Evolutionary conservation across 2,797 vertebrate species (phyloP), one percentile per base, ranked within the genome.

Genomic region (Xenopus petersii): DNA sequence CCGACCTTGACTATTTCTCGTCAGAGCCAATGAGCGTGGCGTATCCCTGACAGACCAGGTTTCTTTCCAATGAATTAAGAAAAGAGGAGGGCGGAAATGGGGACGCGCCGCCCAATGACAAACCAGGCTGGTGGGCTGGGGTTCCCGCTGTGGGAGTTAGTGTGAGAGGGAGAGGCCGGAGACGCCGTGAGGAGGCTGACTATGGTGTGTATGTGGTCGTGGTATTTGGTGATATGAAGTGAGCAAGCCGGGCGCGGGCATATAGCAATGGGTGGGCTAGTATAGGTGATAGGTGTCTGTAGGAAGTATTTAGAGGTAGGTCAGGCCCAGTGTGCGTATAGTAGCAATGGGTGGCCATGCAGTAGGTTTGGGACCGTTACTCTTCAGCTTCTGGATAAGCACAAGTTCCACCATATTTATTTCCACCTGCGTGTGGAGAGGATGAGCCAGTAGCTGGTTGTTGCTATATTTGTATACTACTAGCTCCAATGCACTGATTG

Each of bases 171-270:
- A n/a, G 47, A 79, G 71, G 77, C 67, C 71, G 62, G 77, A 75
- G 67, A 49, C 65, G 26, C 62, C 42, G 82, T 64, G 73, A 66
- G 12, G 80, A 75, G 79, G 80, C 81, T 80, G 81, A 85, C 82
- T 83, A 86, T 86, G 81, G 82, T 83, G 75, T 82, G 76, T 78
- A 42, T n/a, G 30, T 56, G 15, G 8, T 3, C 4, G 21, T 1
- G 26, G 10, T 15, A 36, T 21, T 15, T 16, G 11, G 2, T 51
- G 11, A 51, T 12, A 12, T 4, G 16, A 9, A 36, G 42, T 8
- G 3, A 56, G 16, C 4, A n/a, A 6, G 24, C 10, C 55, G 3
- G 46, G 21, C n/a, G 5, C 26, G 26, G 26, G 26, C 26, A 30
- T 30, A 30, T 30, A 30, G 26, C 5, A 1, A 51, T 15, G 1